Percentiles rank a stretch among this genome's conserved stretches.
Conservation (phyloP, 2,888 invertebrate genomes). For the Drosophila prolongata region DNA sequence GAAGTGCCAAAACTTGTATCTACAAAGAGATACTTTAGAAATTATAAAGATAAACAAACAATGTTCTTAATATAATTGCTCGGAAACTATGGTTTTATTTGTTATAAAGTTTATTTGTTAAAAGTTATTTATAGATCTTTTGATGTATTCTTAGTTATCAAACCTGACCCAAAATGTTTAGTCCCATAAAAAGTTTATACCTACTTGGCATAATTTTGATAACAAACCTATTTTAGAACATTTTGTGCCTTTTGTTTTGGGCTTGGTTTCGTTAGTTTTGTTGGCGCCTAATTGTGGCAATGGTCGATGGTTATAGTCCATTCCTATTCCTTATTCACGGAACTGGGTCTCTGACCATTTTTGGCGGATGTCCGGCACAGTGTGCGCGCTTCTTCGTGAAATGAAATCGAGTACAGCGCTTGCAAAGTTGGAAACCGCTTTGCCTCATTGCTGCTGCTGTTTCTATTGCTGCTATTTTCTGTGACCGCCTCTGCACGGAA, state of each 20-base stretch:
- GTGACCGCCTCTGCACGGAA: constrained; percentile 51
- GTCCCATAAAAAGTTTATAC: background rate
- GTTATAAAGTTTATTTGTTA: no score
- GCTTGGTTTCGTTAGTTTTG: background rate
- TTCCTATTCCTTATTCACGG: constrained; percentile 7
- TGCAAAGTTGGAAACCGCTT: constrained; percentile 63
- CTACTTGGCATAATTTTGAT: background rate
- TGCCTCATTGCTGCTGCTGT: constrained; percentile 49
- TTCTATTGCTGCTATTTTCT: constrained; percentile 30
- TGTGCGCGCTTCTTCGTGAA: constrained; percentile 64
- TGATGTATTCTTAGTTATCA: background rate
- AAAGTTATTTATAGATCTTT: no score
- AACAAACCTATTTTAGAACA: background rate
- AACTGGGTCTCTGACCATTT: constrained; percentile 26
- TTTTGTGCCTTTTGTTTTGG: background rate
- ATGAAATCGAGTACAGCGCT: constrained; percentile 75
- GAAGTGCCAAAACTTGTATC: background rate
- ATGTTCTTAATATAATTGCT: background rate
- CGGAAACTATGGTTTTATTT: no score
- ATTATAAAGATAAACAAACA: background rate
- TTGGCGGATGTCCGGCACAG: constrained; percentile 49
- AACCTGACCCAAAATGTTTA: background rate
- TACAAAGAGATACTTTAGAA: background rate
- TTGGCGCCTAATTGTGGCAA: constrained; percentile 5
- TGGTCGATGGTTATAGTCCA: background rate